Evolutionary conservation across 2,113 vertebrate species (phyloP).

Genomic region (Castor canadensis): DNA sequence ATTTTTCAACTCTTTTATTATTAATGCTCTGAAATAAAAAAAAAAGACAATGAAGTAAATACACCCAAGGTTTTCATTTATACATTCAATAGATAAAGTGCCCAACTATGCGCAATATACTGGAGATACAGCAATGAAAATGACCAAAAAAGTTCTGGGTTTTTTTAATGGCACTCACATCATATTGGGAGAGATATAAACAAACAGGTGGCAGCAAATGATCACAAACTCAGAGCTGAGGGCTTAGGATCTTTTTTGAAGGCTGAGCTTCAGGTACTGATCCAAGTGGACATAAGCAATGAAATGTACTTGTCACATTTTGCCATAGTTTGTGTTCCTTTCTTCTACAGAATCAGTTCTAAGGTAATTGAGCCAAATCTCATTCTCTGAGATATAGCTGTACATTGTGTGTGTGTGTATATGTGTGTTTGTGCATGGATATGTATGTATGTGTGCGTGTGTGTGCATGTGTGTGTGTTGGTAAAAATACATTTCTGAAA

Average conservation of each 20-base stretch:
- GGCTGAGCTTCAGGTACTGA: neutral
- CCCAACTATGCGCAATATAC: rapidly evolving
- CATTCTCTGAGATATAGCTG: neutral
- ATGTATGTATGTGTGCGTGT: neutral
- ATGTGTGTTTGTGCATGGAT: neutral
- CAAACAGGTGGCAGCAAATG: neutral
- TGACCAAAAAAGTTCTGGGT: neutral
- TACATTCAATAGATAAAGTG: neutral
- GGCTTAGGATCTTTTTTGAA: neutral
- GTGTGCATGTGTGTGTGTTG: rapidly evolving
- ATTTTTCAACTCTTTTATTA: neutral
- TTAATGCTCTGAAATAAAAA: neutral
- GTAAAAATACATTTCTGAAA: neutral
- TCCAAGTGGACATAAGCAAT: neutral
- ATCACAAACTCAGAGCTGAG: neutral
- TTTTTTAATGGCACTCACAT: neutral
- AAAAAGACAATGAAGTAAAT: neutral
- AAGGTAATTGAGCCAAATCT: neutral
- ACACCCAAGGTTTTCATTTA: neutral
- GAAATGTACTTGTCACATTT: neutral
- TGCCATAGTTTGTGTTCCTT: neutral
- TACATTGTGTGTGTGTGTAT: neutral
- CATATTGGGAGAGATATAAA: neutral
- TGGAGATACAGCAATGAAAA: neutral
- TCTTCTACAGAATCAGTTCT: neutral